Evolutionary conservation across 2,113 vertebrate genomes (phyloP).

Genomic region (Gadus chalcogrammus): DNA sequence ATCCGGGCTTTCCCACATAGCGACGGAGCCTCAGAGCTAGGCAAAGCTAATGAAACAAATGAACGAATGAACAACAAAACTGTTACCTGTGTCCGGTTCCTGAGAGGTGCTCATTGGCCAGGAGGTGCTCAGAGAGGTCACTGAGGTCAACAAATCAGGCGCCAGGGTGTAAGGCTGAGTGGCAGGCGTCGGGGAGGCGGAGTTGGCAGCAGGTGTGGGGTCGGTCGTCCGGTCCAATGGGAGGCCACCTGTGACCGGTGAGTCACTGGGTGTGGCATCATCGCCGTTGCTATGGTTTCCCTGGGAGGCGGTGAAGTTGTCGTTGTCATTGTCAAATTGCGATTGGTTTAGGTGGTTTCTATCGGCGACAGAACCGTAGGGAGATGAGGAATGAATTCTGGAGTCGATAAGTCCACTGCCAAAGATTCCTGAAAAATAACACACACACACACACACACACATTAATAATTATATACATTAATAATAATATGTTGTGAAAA

Average conservation of each 20-base stretch:
- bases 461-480: neutral
- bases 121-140: conserved; percentile 42
- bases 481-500: neutral
- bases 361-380: conserved; percentile 28
- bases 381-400: conserved; percentile 36
- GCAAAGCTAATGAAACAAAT: too few relatives aligned
- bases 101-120: conserved; percentile 30
- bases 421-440: conserved; percentile 44
- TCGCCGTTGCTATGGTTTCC: neutral
- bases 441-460: conserved; percentile 7
- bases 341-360: conserved; percentile 46
- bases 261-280: neutral
- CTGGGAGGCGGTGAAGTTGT: neutral
- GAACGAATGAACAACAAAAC: too few relatives aligned
- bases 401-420: conserved; percentile 34
- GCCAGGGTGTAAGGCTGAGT: conserved; percentile 19
- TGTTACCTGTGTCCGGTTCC: conserved; percentile 44
- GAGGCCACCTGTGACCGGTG: neutral
- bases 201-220: neutral
- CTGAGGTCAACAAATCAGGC: conserved; percentile 54
- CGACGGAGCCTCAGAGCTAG: too few relatives aligned
- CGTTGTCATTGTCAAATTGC: neutral
- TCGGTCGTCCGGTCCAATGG: neutral
- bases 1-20: too few relatives aligned
- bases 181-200: conserved; percentile 26